Conservation (phyloP, 2,797 vertebrate species). For the Sebastes cheni region DNA sequence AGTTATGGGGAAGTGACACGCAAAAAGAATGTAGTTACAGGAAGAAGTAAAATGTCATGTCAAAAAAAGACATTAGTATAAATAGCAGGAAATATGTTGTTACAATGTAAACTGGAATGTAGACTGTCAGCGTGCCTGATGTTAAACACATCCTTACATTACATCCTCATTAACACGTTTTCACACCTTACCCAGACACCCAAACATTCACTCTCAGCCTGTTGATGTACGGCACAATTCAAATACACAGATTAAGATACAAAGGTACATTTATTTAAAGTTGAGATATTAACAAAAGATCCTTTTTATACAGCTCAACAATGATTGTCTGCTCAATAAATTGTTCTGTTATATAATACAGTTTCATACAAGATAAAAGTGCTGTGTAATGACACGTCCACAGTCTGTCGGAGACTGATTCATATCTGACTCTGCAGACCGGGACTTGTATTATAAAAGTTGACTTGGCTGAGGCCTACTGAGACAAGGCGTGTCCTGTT, state of each 20-base stretch:
- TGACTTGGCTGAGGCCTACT: slow-evolving; percentile 25
- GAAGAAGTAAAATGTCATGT: background rate
- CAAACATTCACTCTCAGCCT: background rate
- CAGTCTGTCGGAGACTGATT: slow-evolving; percentile 10
- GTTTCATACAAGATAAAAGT: background rate
- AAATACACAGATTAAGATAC: background rate
- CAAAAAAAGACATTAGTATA: background rate
- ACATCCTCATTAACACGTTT: background rate
- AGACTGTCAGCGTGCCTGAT: slow-evolving; percentile 17
- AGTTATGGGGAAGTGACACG: background rate
- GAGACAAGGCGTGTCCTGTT: slow-evolving; percentile 64
- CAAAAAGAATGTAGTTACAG: background rate
- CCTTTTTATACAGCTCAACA: background rate
- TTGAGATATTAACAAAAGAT: background rate
- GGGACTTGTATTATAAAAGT: slow-evolving; percentile 35
- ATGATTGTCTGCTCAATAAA: background rate
- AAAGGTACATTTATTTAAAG: slow-evolving; percentile 32
- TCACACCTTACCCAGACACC: background rate
- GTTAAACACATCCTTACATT: slow-evolving; percentile 5
- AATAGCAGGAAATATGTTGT: background rate
- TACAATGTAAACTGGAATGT: slow-evolving; percentile 36
- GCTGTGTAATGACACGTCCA: slow-evolving; percentile 10
- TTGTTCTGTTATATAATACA: background rate
- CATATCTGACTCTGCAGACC: slow-evolving; percentile 27
- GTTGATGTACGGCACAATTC: background rate